Percentiles rank a stretch among this genome's conserved stretches.
phyloP scores from a whole-genome alignment of 2,888 invertebrate species.

The Drosophila subsilvestris region DNA sequence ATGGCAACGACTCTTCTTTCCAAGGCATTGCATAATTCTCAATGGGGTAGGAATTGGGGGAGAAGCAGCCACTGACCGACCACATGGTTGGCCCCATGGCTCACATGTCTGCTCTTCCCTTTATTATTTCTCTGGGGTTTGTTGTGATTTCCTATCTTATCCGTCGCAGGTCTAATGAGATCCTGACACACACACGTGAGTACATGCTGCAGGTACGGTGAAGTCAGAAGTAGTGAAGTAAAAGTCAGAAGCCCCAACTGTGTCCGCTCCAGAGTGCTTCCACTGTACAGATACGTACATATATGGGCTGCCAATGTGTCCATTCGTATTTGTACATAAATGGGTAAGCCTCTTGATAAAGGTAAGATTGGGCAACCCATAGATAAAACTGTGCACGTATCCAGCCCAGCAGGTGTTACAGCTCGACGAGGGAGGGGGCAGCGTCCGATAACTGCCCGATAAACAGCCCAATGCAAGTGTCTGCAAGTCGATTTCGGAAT shows the following conservation, averaged over 20 bases:
- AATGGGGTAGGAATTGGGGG: background rate
- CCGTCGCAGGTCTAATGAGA: conserved; percentile 53
- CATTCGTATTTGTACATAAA: background rate
- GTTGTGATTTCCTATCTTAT: conserved; percentile 56
- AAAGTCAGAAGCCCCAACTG: too few species aligned
- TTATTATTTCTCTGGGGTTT: background rate
- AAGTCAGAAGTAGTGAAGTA: too few species aligned
- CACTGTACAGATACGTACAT: background rate
- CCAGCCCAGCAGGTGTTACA: background rate
- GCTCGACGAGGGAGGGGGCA: too few species aligned
- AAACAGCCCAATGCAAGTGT: background rate
- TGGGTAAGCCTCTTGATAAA: background rate
- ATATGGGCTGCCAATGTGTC: background rate
- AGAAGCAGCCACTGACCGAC: conserved; percentile 15
- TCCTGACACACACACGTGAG: conserved; percentile 50
- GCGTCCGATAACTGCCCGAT: background rate
- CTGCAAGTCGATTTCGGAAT: background rate
- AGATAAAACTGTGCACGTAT: conserved; percentile 30
- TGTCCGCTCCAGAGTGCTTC: background rate
- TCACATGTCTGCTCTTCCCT: conserved; percentile 24
- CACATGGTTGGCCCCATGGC: conserved; percentile 29
- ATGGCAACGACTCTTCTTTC: background rate
- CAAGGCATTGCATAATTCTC: conserved; percentile 7
- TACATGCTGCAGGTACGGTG: conserved; percentile 1
- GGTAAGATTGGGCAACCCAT: background rate